phyloP scores from a whole-genome alignment of 1,140 invertebrate genomes.

The Ceratina calcarata region DNA sequence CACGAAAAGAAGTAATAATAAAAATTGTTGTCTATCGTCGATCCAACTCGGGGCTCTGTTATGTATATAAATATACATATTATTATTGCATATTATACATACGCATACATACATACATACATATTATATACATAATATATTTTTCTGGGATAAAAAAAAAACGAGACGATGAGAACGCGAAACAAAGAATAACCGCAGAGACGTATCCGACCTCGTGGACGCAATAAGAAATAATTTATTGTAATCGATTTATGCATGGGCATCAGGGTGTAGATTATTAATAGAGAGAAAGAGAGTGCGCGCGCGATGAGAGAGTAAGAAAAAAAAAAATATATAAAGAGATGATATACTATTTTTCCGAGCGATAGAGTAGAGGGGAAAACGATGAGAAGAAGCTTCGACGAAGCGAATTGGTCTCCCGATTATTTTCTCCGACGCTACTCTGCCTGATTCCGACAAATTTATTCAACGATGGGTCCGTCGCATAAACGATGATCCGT shows the following conservation, averaged over 20 bases:
- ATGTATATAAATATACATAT: constrained; percentile 48
- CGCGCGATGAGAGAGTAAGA: neutral
- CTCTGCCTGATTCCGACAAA: neutral
- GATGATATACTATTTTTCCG: constrained; percentile 43
- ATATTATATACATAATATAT: constrained; percentile 44
- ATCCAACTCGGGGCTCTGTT: constrained; percentile 37
- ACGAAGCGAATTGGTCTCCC: neutral
- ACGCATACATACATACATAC: constrained; percentile 22
- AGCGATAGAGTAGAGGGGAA: neutral
- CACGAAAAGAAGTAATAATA: neutral
- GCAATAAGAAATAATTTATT: constrained; percentile 38
- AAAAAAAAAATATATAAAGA: constrained; percentile 32
- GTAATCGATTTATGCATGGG: constrained; percentile 44
- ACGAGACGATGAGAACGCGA: neutral
- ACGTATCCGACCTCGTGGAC: constrained; percentile 45
- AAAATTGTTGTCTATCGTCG: constrained; percentile 14
- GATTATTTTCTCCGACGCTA: neutral
- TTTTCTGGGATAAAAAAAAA: constrained; percentile 42
- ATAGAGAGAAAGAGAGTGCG: neutral
- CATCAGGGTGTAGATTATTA: constrained; percentile 52
- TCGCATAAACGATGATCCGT: neutral
- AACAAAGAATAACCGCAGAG: constrained; percentile 6
- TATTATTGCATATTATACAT: constrained; percentile 6
- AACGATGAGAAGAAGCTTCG: neutral
- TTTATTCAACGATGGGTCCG: neutral